These are phyloP conservation scores for Carapus acus DNA, from an alignment of 2,797 vertebrate species.

Conservation along the genomic window DNA sequence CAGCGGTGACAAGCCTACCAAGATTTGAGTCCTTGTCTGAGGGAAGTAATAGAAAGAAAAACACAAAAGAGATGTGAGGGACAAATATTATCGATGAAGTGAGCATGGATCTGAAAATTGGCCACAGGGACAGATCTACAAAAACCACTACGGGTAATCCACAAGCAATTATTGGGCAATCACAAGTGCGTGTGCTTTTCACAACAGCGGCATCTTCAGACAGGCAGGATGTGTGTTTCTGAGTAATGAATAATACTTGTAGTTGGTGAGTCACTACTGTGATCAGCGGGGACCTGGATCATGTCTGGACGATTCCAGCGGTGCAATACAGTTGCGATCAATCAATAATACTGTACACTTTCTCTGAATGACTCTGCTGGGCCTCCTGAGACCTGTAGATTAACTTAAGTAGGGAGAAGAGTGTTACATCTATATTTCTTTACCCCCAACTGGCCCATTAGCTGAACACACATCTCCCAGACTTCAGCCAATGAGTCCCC, in stretches of 20 bases:
- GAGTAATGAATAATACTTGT: neutral
- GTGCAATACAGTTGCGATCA: conserved; percentile 24
- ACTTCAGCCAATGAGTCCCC: conserved; percentile 30
- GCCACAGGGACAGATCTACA: conserved; percentile 28
- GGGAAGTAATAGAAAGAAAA: conserved; percentile 1
- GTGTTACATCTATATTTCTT: neutral
- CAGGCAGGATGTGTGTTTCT: neutral
- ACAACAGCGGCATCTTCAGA: conserved; percentile 1
- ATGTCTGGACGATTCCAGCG: conserved; percentile 13
- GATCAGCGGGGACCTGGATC: neutral
- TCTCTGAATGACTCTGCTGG: neutral
- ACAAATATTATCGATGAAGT: too few relatives aligned
- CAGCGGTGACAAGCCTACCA: neutral
- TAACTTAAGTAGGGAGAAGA: neutral
- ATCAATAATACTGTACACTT: conserved; percentile 48
- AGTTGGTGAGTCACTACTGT: neutral
- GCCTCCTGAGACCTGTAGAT: conserved; percentile 23
- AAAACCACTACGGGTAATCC: conserved; percentile 15
- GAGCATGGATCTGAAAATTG: conserved; percentile 30
- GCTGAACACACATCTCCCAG: conserved; percentile 15
- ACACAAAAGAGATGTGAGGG: neutral
- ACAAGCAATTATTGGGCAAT: conserved; percentile 28
- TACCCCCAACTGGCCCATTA: conserved; percentile 35
- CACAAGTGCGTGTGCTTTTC: conserved; percentile 16
- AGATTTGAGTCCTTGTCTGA: neutral